phyloP scores from a whole-genome alignment of 1,140 invertebrate genomes.

The Heliconius congener region DNA sequence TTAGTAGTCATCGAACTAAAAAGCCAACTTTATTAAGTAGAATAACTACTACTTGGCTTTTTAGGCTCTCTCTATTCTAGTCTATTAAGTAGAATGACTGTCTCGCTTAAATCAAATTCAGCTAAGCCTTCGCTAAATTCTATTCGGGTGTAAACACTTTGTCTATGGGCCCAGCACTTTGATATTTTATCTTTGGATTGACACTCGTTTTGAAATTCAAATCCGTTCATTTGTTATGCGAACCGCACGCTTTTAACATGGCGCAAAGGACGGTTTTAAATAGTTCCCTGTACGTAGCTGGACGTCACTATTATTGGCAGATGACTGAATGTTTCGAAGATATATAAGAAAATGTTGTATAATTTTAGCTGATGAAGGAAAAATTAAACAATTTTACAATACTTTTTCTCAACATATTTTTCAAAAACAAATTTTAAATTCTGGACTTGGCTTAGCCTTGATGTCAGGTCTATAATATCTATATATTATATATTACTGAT shows the following conservation, averaged over 20 bases:
- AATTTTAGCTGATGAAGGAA: too few species aligned
- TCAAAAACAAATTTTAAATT: too few species aligned
- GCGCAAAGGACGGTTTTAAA: constrained; percentile 27
- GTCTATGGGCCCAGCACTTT: constrained; percentile 14
- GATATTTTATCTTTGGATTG: constrained; percentile 37
- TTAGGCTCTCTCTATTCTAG: too few species aligned
- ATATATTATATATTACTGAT: too few species aligned
- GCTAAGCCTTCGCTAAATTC: neutral
- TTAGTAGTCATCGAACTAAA: too few species aligned
- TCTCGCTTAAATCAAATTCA: neutral
- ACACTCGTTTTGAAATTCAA: constrained; percentile 39
- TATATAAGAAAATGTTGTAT: too few species aligned
- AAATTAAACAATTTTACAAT: neutral
- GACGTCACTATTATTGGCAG: neutral
- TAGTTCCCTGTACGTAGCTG: constrained; percentile 19
- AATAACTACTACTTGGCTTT: too few species aligned
- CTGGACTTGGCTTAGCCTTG: too few species aligned
- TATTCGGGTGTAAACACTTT: neutral
- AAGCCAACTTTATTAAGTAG: too few species aligned
- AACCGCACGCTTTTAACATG: constrained; percentile 36
- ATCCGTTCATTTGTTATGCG: constrained; percentile 37
- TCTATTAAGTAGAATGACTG: neutral
- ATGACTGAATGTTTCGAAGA: neutral
- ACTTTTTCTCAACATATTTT: too few species aligned
- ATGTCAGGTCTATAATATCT: too few species aligned